phyloP scores from a whole-genome alignment of 2,888 invertebrate species.

The Physocephala rufipes region DNA sequence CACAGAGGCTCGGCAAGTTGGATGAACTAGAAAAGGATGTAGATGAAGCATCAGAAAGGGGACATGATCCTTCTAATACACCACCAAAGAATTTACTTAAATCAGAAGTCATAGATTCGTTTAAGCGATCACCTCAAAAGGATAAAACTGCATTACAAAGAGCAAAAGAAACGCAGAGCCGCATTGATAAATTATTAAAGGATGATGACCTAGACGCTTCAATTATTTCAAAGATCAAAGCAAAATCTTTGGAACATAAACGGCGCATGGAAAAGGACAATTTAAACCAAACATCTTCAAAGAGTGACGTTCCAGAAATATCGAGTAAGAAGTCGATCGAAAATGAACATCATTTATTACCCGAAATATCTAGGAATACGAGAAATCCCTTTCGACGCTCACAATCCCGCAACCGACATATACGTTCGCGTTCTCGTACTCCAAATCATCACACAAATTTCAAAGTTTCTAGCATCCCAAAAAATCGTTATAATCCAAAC shows the following conservation, averaged over 20 bases:
- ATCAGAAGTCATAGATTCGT: not conserved
- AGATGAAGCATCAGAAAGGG: not conserved
- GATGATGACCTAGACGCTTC: conserved; percentile 56
- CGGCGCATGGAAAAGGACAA: conserved; percentile 46
- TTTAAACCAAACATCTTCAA: not conserved
- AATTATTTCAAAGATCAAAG: conserved; percentile 50
- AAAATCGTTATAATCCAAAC: conserved; percentile 14
- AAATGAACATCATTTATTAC: not conserved
- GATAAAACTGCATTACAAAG: conserved; percentile 42
- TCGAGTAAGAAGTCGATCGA: not conserved
- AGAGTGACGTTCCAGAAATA: conserved; percentile 12
- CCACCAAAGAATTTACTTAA: conserved; percentile 21
- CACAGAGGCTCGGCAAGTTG: not conserved
- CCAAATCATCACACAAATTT: conserved; percentile 35
- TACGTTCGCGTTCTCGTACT: conserved; percentile 37
- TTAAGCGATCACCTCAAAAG: not conserved
- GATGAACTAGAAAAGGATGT: not conserved
- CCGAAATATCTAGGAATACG: conserved; percentile 30
- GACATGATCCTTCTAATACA: not conserved
- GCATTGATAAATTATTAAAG: conserved; percentile 57
- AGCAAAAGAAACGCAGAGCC: conserved; percentile 55
- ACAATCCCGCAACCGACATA: conserved; percentile 40
- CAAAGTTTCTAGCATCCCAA: conserved; percentile 20
- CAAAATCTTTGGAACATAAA: conserved; percentile 49
- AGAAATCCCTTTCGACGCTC: conserved; percentile 47